phyloP scores from a whole-genome alignment of 2,888 invertebrate genomes.

The Perithous albicinctus region DNA sequence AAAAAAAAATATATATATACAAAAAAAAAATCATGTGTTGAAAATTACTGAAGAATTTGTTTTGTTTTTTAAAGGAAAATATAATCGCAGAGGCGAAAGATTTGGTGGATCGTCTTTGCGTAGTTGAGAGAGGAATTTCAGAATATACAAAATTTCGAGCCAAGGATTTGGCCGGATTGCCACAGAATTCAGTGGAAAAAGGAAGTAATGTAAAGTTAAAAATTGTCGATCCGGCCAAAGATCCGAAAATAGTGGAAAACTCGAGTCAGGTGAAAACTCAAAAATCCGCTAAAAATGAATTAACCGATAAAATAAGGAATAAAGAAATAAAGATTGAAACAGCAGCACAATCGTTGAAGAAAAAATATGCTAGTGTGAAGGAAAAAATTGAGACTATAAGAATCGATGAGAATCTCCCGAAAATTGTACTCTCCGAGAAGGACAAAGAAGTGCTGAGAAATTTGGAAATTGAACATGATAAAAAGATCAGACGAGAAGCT shows the following conservation, averaged over 20 bases:
- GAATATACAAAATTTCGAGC: conserved; percentile 86
- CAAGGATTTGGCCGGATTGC: conserved; percentile 61
- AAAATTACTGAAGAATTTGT: conserved; percentile 72
- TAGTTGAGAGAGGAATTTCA: conserved; percentile 90
- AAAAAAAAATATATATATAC: not conserved
- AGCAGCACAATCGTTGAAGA: conserved; percentile 32
- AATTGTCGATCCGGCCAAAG: conserved; percentile 78
- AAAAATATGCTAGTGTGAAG: conserved; percentile 81
- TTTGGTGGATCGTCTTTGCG: conserved; percentile 88
- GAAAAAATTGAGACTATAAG: conserved; percentile 82
- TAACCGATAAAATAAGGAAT: not conserved
- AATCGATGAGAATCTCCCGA: conserved; percentile 79
- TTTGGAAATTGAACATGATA: conserved; percentile 85
- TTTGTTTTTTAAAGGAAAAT: conserved; percentile 78
- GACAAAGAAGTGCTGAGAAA: conserved; percentile 85
- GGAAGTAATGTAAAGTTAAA: conserved; percentile 70
- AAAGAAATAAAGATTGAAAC: not conserved
- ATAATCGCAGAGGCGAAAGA: conserved; percentile 86
- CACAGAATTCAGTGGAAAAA: not conserved
- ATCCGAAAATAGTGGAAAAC: conserved; percentile 77
- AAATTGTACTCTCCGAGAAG: conserved; percentile 85
- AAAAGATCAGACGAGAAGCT: conserved; percentile 73
- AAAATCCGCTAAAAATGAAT: not conserved
- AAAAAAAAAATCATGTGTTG: too few species aligned
- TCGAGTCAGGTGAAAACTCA: conserved; percentile 36